These are phyloP conservation scores for Sisyra terminalis DNA, from an alignment of 2,888 invertebrate species.

Conservation along the genomic window DNA sequence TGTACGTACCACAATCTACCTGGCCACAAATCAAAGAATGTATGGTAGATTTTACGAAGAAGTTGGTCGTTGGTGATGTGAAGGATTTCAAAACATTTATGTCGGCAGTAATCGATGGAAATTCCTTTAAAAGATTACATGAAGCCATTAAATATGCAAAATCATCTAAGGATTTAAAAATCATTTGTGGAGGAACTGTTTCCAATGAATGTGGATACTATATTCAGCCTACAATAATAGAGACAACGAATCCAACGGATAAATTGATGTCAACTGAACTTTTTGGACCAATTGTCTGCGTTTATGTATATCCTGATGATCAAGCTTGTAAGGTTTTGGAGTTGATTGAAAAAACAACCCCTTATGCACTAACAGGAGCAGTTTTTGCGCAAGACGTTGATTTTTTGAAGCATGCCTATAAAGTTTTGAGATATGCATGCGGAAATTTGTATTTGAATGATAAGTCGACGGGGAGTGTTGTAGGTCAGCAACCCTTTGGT, in stretches of 20 bases:
- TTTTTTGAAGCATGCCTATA: constrained; percentile 61
- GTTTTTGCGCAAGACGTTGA: constrained; percentile 73
- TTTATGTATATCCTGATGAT: constrained; percentile 77
- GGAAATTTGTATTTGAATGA: constrained; percentile 99
- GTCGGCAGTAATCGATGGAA: constrained; percentile 91
- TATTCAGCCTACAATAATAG: constrained; percentile 86
- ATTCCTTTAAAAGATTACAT: constrained; percentile 77
- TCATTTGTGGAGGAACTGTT: constrained; percentile 79
- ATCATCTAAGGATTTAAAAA: constrained; percentile 47
- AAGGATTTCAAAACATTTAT: constrained; percentile 66
- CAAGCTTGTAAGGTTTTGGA: constrained; percentile 50
- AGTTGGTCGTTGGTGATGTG: constrained; percentile 77
- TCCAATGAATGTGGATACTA: constrained; percentile 82
- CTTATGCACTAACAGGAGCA: constrained; percentile 89
- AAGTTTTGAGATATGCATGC: constrained; percentile 74
- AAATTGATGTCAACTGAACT: constrained; percentile 88
- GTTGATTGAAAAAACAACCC: constrained; percentile 63
- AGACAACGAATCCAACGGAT: constrained; percentile 69
- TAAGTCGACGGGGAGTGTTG: constrained; percentile 96
- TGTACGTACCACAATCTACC: constrained; percentile 85
- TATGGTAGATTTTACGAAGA: constrained; percentile 45
- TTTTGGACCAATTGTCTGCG: constrained; percentile 84
- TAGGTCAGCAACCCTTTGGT: constrained; percentile 98
- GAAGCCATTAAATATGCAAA: constrained; percentile 81
- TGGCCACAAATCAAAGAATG: constrained; percentile 63